A percentile compares a stretch with the other conserved stretches of the same genome.
These are phyloP conservation scores for Amblyornis subalaris DNA, from an alignment of 2,113 vertebrate species.

Conservation along the genomic window DNA sequence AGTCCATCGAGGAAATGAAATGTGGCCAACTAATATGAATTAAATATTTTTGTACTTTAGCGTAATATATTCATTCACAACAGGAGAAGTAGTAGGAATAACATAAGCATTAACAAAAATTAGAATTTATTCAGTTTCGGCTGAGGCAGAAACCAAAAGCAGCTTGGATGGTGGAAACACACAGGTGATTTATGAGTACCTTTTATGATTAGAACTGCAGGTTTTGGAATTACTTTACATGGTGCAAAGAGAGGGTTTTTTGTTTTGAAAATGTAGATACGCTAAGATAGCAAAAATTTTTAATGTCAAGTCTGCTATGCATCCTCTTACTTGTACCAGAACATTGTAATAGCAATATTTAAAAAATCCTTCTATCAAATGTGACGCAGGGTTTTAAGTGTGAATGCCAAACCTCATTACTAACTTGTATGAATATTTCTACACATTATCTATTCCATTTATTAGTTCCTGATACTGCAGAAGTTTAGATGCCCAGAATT, in stretches of 20 bases:
- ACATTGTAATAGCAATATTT: neutral
- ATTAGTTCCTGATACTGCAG: constrained; percentile 1
- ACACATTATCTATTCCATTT: constrained; percentile 30
- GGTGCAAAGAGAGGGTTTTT: neutral
- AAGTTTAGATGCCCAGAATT: constrained; percentile 8
- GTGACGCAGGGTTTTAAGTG: neutral
- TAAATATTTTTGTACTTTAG: constrained; percentile 29
- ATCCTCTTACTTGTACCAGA: neutral
- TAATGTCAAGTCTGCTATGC: neutral
- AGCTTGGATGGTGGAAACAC: neutral
- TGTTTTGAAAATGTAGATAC: neutral
- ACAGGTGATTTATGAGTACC: neutral
- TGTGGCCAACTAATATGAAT: constrained; percentile 10
- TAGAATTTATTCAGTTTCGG: constrained; percentile 39
- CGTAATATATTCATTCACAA: constrained; percentile 25
- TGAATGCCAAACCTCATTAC: neutral
- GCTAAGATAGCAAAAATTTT: neutral
- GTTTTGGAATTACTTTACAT: neutral
- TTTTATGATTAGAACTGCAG: constrained; percentile 20
- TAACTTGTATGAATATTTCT: constrained; percentile 1
- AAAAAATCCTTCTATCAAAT: neutral
- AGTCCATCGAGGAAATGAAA: constrained; percentile 37
- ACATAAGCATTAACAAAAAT: constrained; percentile 17
- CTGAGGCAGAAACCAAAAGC: constrained; percentile 17
- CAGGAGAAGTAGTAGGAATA: constrained; percentile 28